Evolutionary conservation across 2,113 vertebrate species (phyloP).

Genomic region (Salvelinus sp.): DNA sequence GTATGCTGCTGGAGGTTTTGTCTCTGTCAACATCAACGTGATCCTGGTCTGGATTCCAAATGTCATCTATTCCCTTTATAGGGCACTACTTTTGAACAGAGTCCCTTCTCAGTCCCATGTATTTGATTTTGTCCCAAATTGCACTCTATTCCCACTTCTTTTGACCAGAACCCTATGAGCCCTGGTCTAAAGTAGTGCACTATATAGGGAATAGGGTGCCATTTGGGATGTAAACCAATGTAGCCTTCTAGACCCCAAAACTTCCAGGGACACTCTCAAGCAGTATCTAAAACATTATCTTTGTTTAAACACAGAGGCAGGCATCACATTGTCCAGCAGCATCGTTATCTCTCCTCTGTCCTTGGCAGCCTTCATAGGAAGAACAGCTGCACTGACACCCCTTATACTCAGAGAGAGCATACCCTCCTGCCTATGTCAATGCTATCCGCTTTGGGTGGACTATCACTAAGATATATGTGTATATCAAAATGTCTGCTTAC

Average conservation of each 20-base stretch:
- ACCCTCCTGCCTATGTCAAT: not conserved
- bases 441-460: not conserved
- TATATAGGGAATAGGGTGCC: no score
- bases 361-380: not conserved
- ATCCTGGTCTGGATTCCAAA: no score
- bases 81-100: no score
- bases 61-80: no score
- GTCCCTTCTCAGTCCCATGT: no score
- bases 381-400: not conserved
- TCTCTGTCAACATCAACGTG: no score
- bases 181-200: no score
- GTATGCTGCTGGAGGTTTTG: no score
- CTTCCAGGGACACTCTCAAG: not conserved
- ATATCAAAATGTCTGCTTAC: not conserved
- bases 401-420: not conserved
- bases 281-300: not conserved
- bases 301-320: not conserved
- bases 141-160: no score
- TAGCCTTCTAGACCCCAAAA: not conserved
- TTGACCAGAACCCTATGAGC: no score
- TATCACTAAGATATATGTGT: not conserved
- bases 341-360: not conserved
- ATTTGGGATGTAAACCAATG: no score
- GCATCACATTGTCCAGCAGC: conserved; percentile 1
- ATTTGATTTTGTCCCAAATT: no score